Evolutionary conservation across 2,797 vertebrate species (phyloP).

Genomic region (Thamnophis elegans): DNA sequence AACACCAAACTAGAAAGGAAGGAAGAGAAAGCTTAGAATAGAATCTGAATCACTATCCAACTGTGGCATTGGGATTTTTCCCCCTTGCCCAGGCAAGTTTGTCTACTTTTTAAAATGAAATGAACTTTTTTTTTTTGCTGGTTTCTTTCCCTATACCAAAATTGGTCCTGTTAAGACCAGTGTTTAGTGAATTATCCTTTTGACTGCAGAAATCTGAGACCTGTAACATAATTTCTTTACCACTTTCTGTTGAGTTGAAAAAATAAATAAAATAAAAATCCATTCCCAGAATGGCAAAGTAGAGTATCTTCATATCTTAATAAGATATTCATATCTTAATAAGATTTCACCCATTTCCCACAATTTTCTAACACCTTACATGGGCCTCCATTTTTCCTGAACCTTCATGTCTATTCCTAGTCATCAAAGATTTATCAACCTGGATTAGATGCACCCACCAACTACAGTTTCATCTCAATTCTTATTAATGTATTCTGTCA

Average conservation of each 20-base stretch:
- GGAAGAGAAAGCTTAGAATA: background rate
- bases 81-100: background rate
- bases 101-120: background rate
- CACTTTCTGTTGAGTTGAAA: background rate
- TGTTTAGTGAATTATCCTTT: background rate
- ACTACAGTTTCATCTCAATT: background rate
- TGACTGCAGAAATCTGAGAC: background rate
- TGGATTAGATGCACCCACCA: background rate
- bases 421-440: background rate
- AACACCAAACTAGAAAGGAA: background rate
- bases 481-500: background rate
- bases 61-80: background rate
- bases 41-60: background rate
- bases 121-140: background rate
- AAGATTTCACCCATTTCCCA: background rate
- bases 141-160: background rate
- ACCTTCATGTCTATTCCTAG: background rate
- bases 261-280: background rate
- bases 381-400: background rate
- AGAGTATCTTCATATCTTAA: background rate
- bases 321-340: background rate
- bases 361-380: background rate
- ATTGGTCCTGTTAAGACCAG: background rate
- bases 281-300: background rate
- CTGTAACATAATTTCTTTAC: background rate